Conservation (phyloP, 1,140 invertebrate genomes). For the Anthonomus grandis region DNA sequence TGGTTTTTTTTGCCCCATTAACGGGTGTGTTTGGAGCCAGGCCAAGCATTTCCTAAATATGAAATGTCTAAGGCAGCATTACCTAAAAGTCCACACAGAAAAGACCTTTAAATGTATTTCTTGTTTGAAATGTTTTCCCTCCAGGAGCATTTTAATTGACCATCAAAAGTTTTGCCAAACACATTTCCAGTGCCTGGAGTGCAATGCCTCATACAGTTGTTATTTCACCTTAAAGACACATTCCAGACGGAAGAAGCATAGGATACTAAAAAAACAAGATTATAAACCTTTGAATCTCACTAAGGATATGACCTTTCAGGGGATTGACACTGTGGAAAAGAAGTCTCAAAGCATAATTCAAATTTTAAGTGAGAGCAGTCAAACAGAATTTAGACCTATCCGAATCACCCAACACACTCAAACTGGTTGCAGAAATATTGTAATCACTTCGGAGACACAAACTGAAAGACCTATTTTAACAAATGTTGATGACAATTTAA, state of each 20-base stretch:
- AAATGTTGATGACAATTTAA: constrained; percentile 30
- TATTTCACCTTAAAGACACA: constrained; percentile 60
- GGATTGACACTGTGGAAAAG: constrained; percentile 31
- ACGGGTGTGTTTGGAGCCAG: constrained; percentile 39
- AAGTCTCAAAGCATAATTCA: too few relatives aligned
- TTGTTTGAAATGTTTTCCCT: constrained; percentile 58
- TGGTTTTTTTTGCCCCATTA: constrained; percentile 43
- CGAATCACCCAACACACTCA: constrained; percentile 53
- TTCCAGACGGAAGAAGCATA: constrained; percentile 54
- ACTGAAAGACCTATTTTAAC: constrained; percentile 39
- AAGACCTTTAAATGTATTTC: constrained; percentile 54
- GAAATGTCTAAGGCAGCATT: constrained; percentile 54
- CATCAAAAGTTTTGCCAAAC: constrained; percentile 54
- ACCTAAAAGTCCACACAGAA: constrained; percentile 59
- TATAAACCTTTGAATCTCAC: too few relatives aligned
- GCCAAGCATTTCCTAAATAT: constrained; percentile 41
- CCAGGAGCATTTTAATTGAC: constrained; percentile 49
- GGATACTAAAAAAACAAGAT: constrained; percentile 36
- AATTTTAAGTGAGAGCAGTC: too few relatives aligned
- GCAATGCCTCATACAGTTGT: constrained; percentile 52
- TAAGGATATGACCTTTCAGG: too few relatives aligned
- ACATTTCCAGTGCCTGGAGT: constrained; percentile 53
- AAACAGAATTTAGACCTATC: constrained; percentile 16
- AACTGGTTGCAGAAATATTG: constrained; percentile 46
- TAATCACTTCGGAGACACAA: constrained; percentile 52